Conservation (phyloP, 2,113 vertebrate genomes). For the Probosciger aterrimus region DNA sequence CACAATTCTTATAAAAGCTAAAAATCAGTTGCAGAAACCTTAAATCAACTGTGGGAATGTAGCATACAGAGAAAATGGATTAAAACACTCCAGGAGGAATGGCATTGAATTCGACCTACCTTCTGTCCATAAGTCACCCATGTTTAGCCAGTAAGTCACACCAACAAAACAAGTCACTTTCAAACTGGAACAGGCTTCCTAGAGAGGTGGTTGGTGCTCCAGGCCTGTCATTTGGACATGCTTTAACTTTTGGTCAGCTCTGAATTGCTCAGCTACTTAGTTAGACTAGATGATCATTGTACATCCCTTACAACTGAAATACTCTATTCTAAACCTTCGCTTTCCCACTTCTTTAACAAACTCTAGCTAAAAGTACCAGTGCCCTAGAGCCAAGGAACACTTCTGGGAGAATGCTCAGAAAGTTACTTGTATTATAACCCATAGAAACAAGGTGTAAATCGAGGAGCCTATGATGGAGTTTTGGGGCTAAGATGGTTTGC, state of each 20-base stretch:
- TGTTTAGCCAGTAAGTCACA: background rate
- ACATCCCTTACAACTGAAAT: background rate
- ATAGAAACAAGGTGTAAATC: background rate
- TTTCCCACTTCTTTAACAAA: background rate
- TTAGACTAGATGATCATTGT: background rate
- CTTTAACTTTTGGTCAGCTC: background rate
- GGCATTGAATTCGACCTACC: background rate
- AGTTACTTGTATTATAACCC: background rate
- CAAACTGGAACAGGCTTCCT: background rate
- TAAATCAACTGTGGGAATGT: background rate
- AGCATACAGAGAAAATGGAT: background rate
- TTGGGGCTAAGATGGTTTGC: background rate
- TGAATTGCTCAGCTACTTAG: background rate
- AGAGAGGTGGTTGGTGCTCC: background rate
- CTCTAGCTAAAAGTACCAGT: background rate
- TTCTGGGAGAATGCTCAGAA: background rate
- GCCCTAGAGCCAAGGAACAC: accelerated
- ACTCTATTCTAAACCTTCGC: background rate
- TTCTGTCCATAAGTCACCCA: background rate
- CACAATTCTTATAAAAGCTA: background rate
- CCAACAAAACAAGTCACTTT: background rate
- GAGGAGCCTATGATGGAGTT: background rate
- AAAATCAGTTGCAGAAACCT: background rate
- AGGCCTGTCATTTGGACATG: background rate
- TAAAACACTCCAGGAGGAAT: background rate